phyloP scores from a whole-genome alignment of 2,113 vertebrate species.

The Acrocephalus arundinaceus region DNA sequence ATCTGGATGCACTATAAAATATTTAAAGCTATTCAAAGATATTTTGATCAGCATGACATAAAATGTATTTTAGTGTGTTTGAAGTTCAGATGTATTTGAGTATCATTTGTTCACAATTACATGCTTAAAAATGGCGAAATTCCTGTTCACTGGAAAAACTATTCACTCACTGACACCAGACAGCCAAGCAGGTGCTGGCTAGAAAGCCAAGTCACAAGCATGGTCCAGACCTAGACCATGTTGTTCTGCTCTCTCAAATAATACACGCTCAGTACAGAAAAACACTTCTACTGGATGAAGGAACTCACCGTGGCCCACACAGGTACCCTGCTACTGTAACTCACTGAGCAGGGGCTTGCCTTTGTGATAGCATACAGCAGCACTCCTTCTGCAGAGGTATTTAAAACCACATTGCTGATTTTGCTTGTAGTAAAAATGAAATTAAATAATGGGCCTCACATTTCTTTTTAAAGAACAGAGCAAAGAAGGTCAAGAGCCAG shows the following conservation, averaged over 20 bases:
- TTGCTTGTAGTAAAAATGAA: not conserved
- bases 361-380: not conserved
- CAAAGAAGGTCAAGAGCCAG: not conserved
- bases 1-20: not conserved
- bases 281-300: not conserved
- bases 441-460: not conserved
- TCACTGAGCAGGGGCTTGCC: not conserved
- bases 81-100: not conserved
- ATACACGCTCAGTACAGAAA: rapidly evolving
- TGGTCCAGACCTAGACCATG: not conserved
- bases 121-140: not conserved
- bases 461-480: not conserved
- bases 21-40: not conserved
- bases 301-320: not conserved
- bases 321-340: not conserved
- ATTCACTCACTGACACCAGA: not conserved
- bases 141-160: not conserved
- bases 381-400: not conserved
- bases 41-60: not conserved
- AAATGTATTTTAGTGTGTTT: not conserved
- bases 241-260: not conserved
- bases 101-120: not conserved
- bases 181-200: not conserved
- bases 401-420: not conserved
- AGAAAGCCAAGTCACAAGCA: not conserved